These are phyloP conservation scores for Pachycephala philippinensis DNA, from an alignment of 2,113 vertebrate genomes.

Conservation along the genomic window DNA sequence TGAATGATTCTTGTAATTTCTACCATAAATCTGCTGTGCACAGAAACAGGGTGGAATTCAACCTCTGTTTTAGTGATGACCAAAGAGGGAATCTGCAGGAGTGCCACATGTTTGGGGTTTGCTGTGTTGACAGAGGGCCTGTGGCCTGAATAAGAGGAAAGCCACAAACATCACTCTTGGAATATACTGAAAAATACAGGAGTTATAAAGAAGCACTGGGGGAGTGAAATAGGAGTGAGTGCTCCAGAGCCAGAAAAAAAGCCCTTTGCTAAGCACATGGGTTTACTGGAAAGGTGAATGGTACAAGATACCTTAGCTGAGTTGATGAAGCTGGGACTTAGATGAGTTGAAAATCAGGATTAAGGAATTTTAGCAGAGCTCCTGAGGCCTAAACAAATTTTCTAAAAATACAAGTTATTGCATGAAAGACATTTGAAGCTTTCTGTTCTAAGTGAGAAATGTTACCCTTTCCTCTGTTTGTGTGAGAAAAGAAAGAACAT, in stretches of 20 bases:
- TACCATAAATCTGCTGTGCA: constrained; percentile 9
- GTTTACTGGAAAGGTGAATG: background rate
- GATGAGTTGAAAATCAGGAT: background rate
- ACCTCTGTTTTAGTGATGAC: background rate
- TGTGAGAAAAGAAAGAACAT: background rate
- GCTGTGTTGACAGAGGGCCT: background rate
- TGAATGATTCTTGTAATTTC: constrained; percentile 47
- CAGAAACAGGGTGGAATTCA: background rate
- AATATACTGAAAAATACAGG: background rate
- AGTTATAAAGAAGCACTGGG: background rate
- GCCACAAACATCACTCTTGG: background rate
- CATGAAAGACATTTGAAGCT: background rate
- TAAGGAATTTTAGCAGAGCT: background rate
- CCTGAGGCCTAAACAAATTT: background rate
- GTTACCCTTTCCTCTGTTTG: background rate
- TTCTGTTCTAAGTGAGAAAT: background rate
- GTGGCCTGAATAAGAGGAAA: background rate
- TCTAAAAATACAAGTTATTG: background rate
- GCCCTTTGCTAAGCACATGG: background rate
- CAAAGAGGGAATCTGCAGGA: background rate
- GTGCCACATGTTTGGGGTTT: background rate
- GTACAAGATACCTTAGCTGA: background rate
- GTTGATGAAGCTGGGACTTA: background rate
- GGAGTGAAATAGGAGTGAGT: background rate
- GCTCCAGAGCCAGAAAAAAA: background rate